Evolutionary conservation across 1,140 invertebrate species (phyloP).

Genomic region (Drosophila hydei): DNA sequence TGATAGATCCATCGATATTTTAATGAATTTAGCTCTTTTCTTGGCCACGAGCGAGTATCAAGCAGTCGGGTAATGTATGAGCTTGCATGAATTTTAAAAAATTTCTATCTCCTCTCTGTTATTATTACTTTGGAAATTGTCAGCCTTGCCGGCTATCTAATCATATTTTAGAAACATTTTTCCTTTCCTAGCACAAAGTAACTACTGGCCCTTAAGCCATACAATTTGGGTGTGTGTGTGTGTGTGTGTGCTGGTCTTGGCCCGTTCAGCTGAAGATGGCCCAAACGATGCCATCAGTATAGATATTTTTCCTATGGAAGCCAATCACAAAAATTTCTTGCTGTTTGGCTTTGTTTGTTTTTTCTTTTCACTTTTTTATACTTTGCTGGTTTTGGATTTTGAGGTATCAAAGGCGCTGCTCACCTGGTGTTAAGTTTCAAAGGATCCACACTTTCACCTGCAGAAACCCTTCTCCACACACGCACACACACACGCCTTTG

Average conservation of each 20-base stretch:
- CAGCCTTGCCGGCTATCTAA: not conserved
- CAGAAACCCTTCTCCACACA: not conserved
- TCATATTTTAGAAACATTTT: conserved; percentile 1
- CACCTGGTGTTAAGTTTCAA: conserved; percentile 47
- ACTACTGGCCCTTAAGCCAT: not conserved
- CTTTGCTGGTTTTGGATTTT: conserved; percentile 2
- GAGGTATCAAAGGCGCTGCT: conserved; percentile 35
- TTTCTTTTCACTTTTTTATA: conserved; percentile 4
- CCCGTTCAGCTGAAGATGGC: not conserved
- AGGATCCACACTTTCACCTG: conserved; percentile 8
- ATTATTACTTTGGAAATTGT: too few relatives aligned
- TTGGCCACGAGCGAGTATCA: too few relatives aligned
- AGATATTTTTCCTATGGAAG: conserved; percentile 19
- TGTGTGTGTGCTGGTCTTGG: not conserved
- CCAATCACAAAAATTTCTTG: conserved; percentile 41
- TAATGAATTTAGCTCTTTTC: too few relatives aligned
- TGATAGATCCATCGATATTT: too few relatives aligned
- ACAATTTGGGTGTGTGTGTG: not conserved
- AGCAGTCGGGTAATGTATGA: too few relatives aligned
- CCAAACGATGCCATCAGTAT: not conserved
- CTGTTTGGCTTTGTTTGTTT: not conserved
- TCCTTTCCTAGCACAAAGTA: not conserved
- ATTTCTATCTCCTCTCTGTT: too few relatives aligned
- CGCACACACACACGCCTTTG: not conserved
- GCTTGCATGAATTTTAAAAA: too few relatives aligned